Evolutionary conservation across 2,888 invertebrate species (phyloP).

Genomic region (Drosophila picticornis): DNA sequence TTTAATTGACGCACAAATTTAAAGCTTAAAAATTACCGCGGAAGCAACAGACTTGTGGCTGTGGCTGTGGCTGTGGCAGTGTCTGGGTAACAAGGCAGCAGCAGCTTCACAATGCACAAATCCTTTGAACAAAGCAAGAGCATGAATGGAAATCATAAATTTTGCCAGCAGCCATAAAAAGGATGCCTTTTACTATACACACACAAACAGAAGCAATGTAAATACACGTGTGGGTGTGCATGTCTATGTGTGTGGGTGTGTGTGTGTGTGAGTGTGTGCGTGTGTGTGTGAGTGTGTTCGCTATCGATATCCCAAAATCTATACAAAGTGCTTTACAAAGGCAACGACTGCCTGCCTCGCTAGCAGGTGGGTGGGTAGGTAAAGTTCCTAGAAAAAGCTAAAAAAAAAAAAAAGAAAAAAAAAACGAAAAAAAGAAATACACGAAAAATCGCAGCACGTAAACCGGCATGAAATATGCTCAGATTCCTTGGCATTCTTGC

Average conservation of each 20-base stretch:
- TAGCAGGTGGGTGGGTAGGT: background rate
- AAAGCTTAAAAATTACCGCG: conserved; percentile 64
- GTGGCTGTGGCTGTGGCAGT: background rate
- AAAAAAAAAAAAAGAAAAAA: conserved; percentile 6
- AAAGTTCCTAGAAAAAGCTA: conserved; percentile 15
- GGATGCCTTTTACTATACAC: conserved; percentile 22
- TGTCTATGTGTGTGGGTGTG: conserved; percentile 4
- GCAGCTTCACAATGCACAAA: conserved; percentile 60
- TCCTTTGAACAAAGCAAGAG: conserved; percentile 72
- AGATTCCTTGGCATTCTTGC: conserved; percentile 50
- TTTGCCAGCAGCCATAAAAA: conserved; percentile 78
- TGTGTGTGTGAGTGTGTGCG: conserved; percentile 7
- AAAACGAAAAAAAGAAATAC: conserved; percentile 9
- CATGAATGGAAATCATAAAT: conserved; percentile 76
- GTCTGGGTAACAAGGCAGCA: conserved; percentile 47
- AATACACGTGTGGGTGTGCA: conserved; percentile 29
- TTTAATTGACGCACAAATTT: conserved; percentile 63
- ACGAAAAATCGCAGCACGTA: conserved; percentile 61
- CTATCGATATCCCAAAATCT: conserved; percentile 77
- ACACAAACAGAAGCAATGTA: conserved; percentile 29
- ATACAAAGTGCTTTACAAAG: conserved; percentile 56
- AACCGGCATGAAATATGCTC: conserved; percentile 56
- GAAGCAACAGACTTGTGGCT: conserved; percentile 3
- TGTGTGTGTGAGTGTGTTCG: conserved; percentile 36
- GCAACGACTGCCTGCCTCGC: conserved; percentile 29